phyloP scores from a whole-genome alignment of 2,113 vertebrate genomes.

The Callocephalon fimbriatum region DNA sequence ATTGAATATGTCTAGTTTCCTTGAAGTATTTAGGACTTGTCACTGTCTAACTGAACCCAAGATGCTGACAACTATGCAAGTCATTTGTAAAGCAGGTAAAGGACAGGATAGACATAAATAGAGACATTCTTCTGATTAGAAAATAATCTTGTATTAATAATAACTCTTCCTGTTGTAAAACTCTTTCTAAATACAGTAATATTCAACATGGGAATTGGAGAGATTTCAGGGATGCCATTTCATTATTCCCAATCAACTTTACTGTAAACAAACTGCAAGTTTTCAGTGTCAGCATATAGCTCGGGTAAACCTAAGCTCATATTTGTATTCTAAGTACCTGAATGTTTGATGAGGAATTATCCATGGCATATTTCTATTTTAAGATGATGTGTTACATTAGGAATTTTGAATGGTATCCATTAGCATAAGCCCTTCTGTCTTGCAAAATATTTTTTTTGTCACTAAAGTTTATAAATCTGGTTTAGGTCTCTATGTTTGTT shows the following conservation, averaged over 20 bases:
- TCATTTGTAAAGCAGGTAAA: constrained; percentile 18
- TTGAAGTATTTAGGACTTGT: constrained; percentile 26
- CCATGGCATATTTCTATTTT: not conserved
- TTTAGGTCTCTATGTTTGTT: constrained; percentile 42
- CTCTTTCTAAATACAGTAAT: constrained; percentile 17
- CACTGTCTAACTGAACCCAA: not conserved
- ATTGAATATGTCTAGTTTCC: not conserved
- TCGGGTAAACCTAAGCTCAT: not conserved
- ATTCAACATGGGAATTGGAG: not conserved
- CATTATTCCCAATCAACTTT: constrained; percentile 35
- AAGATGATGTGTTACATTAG: not conserved
- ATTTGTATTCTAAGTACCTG: not conserved
- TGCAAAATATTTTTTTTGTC: constrained; percentile 35
- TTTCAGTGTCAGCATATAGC: not conserved
- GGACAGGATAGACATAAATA: not conserved
- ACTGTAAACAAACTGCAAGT: constrained; percentile 8
- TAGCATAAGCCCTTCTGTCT: not conserved
- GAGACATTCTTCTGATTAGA: constrained; percentile 27
- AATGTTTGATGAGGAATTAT: constrained; percentile 13
- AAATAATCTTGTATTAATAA: constrained; percentile 36
- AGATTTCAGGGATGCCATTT: constrained; percentile 1
- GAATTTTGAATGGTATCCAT: not conserved
- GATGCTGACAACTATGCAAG: not conserved
- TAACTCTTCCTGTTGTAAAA: constrained; percentile 44
- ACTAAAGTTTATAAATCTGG: not conserved